phyloP scores from a whole-genome alignment of 2,888 invertebrate species.

The Nemoura dubitans region DNA sequence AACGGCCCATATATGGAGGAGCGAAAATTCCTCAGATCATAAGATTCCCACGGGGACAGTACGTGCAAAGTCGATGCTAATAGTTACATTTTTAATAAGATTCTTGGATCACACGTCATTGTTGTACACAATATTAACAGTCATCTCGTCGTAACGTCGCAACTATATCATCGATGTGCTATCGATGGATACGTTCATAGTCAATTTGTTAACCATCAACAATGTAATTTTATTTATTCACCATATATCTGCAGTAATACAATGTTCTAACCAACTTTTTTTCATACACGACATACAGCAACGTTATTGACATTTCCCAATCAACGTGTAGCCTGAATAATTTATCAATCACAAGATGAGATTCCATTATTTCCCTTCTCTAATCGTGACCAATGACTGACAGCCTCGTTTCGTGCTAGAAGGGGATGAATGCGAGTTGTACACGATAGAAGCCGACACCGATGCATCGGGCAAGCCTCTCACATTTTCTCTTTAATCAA shows the following conservation, averaged over 20 bases:
- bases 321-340: not conserved
- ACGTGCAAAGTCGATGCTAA: not conserved
- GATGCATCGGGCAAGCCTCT: not conserved
- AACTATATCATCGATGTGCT: not conserved
- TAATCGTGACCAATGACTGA: not conserved
- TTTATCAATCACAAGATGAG: not conserved
- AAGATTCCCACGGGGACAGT: not conserved
- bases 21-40: not conserved
- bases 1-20: not conserved
- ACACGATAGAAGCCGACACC: not conserved
- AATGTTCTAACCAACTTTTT: too few species aligned
- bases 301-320: not conserved
- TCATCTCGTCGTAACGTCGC: too few species aligned
- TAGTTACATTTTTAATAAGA: not conserved
- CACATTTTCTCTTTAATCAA: constrained; percentile 12
- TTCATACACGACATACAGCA: not conserved
- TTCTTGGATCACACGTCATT: constrained; percentile 1
- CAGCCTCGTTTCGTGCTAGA: not conserved
- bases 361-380: not conserved
- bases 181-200: too few species aligned
- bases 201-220: too few species aligned
- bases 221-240: too few species aligned
- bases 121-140: not conserved
- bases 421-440: not conserved
- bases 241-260: too few species aligned